Conservation (phyloP, 2,113 vertebrate genomes). For the Galbula dea region DNA sequence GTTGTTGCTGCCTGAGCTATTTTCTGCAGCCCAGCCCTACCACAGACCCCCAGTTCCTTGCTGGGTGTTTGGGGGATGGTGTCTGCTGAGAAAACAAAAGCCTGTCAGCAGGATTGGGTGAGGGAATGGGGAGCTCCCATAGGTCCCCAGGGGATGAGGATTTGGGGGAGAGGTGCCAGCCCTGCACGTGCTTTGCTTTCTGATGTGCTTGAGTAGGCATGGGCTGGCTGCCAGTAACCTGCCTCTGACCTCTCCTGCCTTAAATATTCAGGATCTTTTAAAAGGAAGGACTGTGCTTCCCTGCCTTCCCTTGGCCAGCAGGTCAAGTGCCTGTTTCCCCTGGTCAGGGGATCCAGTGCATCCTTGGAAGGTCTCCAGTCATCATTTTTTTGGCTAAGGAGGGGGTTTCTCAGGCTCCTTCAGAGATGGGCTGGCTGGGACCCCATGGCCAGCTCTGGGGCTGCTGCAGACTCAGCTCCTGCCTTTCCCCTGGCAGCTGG, state of each 20-base stretch:
- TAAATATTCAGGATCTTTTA: not conserved
- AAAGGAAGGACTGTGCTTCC: not conserved
- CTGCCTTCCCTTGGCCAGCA: not conserved
- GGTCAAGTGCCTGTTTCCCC: not conserved
- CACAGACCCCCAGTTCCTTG: not conserved
- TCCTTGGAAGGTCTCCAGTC: not conserved
- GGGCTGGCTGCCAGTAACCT: not conserved
- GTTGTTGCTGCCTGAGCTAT: not conserved
- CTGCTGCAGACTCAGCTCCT: not conserved
- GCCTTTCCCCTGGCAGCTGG: accelerated
- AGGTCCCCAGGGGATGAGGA: not conserved
- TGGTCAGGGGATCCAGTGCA: not conserved
- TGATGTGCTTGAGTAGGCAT: not conserved
- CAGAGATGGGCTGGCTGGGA: not conserved
- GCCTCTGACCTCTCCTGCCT: constrained; percentile 3
- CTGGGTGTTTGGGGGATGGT: not conserved
- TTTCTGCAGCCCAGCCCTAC: not conserved
- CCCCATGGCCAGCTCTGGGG: accelerated
- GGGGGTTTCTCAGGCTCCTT: not conserved
- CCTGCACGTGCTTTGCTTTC: not conserved
- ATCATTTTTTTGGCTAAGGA: not conserved
- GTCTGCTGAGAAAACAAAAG: not conserved
- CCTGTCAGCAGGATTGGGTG: constrained; percentile 15
- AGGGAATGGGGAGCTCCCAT: accelerated
- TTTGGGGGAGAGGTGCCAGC: not conserved